phyloP scores from a whole-genome alignment of 2,888 invertebrate genomes.

The Camptogramma bilineatum region DNA sequence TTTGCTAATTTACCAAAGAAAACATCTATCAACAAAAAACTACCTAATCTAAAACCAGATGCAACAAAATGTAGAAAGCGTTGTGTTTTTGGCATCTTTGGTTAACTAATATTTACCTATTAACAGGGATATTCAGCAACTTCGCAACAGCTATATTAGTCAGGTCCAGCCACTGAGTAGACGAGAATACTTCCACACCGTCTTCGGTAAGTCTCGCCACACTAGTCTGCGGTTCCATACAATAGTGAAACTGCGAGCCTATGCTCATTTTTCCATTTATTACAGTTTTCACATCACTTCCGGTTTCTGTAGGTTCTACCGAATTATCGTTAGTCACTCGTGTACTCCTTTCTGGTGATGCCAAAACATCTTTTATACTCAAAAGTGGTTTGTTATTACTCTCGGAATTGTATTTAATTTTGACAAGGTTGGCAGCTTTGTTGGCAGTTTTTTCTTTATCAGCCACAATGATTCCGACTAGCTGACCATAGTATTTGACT shows the following conservation, averaged over 20 bases:
- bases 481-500: conserved; percentile 86
- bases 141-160: conserved; percentile 84
- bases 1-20: too few species aligned
- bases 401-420: conserved; percentile 73
- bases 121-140: conserved; percentile 84
- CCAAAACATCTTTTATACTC: conserved; percentile 66
- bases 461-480: conserved; percentile 88
- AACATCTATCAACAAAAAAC: too few species aligned
- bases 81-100: too few species aligned
- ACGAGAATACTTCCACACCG: conserved; percentile 87
- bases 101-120: conserved; percentile 69
- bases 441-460: conserved; percentile 81
- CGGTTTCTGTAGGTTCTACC: conserved; percentile 65
- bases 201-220: conserved; percentile 89
- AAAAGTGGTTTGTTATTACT: conserved; percentile 63
- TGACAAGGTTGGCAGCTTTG: conserved; percentile 83
- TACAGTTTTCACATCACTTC: conserved; percentile 69
- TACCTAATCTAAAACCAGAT: too few species aligned
- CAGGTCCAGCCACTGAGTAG: conserved; percentile 88
- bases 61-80: too few species aligned
- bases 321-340: conserved; percentile 58
- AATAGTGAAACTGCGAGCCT: conserved; percentile 90
- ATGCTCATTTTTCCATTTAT: conserved; percentile 84
- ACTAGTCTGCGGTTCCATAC: conserved; percentile 90
- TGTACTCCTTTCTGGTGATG: conserved; percentile 60